Conservation (phyloP, 2,888 invertebrate species). For the Synanthedon tipuliformis region DNA sequence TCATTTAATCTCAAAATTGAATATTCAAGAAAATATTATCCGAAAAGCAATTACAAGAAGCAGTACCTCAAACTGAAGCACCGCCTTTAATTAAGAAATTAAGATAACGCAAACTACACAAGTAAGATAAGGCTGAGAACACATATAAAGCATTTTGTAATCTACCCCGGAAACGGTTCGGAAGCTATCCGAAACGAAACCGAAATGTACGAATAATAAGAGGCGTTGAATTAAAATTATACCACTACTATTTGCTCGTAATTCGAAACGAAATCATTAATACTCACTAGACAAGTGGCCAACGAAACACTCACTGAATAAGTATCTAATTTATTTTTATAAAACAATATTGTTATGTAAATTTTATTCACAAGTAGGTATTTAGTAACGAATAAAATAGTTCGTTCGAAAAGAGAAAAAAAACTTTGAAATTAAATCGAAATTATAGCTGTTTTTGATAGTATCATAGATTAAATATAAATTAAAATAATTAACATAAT, state of each 20-base stretch:
- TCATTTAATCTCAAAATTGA: not conserved
- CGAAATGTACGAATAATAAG: slow-evolving; percentile 51
- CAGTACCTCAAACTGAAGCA: slow-evolving; percentile 11
- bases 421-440: too few relatives aligned
- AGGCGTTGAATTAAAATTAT: slow-evolving; percentile 24
- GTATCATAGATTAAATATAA: too few relatives aligned
- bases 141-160: slow-evolving; percentile 53
- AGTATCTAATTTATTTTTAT: too few relatives aligned
- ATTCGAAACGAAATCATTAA: not conserved
- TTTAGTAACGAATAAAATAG: too few relatives aligned
- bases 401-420: too few relatives aligned
- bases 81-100: slow-evolving; percentile 57
- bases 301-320: too few relatives aligned
- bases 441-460: too few relatives aligned
- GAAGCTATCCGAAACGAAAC: slow-evolving; percentile 48
- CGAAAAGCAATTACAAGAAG: slow-evolving; percentile 10
- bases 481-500: too few relatives aligned
- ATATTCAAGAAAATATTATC: slow-evolving; percentile 5
- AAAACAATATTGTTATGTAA: too few relatives aligned
- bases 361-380: too few relatives aligned
- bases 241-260: slow-evolving; percentile 16
- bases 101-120: slow-evolving; percentile 38
- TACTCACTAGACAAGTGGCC: too few relatives aligned
- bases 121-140: slow-evolving; percentile 50
- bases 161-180: slow-evolving; percentile 55